Percentiles rank a stretch among this genome's conserved stretches.
These are phyloP conservation scores for Neoscelio sp. DNA, from an alignment of 2,888 invertebrate genomes.

Conservation along the genomic window DNA sequence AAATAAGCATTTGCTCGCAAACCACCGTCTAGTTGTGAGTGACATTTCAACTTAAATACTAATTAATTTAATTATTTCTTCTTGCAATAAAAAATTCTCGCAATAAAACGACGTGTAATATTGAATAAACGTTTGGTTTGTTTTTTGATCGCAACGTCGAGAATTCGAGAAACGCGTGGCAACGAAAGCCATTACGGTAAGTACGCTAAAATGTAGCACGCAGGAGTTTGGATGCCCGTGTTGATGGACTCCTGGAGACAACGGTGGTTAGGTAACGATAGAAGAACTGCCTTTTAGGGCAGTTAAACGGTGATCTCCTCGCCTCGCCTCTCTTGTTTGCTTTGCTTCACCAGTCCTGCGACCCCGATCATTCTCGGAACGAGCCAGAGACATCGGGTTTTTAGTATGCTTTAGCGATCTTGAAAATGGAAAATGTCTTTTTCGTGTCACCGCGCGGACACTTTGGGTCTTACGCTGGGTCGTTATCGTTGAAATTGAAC, in stretches of 20 bases:
- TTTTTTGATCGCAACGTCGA: slow-evolving; percentile 28
- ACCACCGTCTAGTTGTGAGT: too few relatives aligned
- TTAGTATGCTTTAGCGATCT: slow-evolving; percentile 74
- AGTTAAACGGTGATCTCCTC: slow-evolving; percentile 76
- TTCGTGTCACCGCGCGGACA: slow-evolving; percentile 34
- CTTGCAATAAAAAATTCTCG: too few relatives aligned
- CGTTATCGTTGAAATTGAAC: slow-evolving; percentile 19
- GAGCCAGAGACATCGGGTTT: slow-evolving; percentile 76
- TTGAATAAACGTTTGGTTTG: not conserved
- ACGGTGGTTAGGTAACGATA: slow-evolving; percentile 75
- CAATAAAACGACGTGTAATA: not conserved
- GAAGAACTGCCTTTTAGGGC: slow-evolving; percentile 80
- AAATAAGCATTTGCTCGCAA: too few relatives aligned
- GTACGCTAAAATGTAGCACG: slow-evolving; percentile 54
- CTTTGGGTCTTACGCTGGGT: not conserved
- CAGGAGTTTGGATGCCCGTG: slow-evolving; percentile 63
- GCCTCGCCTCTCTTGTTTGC: slow-evolving; percentile 71
- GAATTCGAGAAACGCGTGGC: slow-evolving; percentile 66
- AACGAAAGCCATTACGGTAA: slow-evolving; percentile 67
- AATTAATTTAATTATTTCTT: too few relatives aligned
- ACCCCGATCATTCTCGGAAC: slow-evolving; percentile 80
- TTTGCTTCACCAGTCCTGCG: slow-evolving; percentile 77
- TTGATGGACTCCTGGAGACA: slow-evolving; percentile 72
- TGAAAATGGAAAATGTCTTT: slow-evolving; percentile 77
- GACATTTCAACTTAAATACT: too few relatives aligned